Percentiles rank a stretch among this genome's conserved stretches.
These are phyloP conservation scores for Campoplex nolae DNA, from an alignment of 2,888 invertebrate species.

Conservation along the genomic window DNA sequence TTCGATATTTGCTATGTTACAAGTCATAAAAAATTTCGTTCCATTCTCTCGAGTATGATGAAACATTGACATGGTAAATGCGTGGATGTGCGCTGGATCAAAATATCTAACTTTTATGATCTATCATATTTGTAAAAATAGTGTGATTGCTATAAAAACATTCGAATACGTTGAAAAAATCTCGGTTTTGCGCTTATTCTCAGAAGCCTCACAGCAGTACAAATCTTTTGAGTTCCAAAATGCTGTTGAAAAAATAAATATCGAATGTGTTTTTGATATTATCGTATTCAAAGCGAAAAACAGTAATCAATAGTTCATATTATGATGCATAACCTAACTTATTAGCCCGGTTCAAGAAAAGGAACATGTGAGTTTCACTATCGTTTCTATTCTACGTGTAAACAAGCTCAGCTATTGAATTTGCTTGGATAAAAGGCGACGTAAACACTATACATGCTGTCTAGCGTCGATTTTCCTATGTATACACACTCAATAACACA, in stretches of 20 bases:
- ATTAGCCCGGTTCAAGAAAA: neutral
- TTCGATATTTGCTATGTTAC: neutral
- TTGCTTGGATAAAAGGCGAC: constrained; percentile 10
- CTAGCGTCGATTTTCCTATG: constrained; percentile 41
- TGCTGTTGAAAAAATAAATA: neutral
- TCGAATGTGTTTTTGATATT: neutral
- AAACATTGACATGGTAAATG: neutral
- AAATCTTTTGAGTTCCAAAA: neutral
- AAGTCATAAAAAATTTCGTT: constrained; percentile 21
- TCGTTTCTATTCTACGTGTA: neutral
- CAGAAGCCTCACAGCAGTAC: neutral
- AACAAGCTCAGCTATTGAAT: constrained; percentile 18
- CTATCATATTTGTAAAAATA: neutral
- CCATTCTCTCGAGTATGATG: neutral
- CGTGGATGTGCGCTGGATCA: neutral
- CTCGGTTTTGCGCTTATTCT: neutral
- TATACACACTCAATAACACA: constrained; percentile 46
- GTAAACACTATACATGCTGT: constrained; percentile 20
- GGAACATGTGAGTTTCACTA: constrained; percentile 30
- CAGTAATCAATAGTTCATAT: neutral
- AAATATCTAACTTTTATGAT: neutral
- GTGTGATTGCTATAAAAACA: neutral
- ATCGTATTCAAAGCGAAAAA: neutral
- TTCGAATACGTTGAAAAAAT: neutral
- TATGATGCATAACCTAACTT: neutral